Base-by-base conservation (phyloP, 2,797 vertebrate genomes). In the Dryobates pubescens region DNA sequence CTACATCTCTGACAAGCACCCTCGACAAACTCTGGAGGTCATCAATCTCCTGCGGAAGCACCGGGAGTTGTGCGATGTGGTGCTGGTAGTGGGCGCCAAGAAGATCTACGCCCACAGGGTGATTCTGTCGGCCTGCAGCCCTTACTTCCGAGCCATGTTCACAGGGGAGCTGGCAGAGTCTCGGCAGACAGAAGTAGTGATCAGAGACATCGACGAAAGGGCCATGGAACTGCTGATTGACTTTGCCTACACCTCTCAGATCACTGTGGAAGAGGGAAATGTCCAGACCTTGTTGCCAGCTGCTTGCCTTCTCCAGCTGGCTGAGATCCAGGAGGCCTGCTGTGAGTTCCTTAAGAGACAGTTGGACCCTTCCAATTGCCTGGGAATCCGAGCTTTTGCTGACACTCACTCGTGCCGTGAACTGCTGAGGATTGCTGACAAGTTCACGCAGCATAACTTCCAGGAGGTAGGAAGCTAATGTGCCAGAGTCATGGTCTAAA, bases 141-240 rank as follows among this genome's bases (percentile, higher is more conserved):
- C 99, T 10, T 99, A 99, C 94, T 99, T 99, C 97, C 98, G 99
- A 96, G 99, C 99, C 17, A 99, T 99, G 99, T 99, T 99, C 94
- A 99, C 99, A 0, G 99, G 99, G 56, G 99, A 99, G 96, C 96
- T 99, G 95, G 99, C 99, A 0, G 99, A 99, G 95, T 99, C 99
- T 94, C 98, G 99, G 17, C 99, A 99, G 97, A 99, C 99, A 0
- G 99, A 99, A 91, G 99, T 99, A 2, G 99, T 99, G 67, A 99
- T 99, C 95, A 98, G 99, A 13, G 99, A 99, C 98, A 99, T 99
- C 2, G 99, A 99, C 4, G 99, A 99, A 94, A 97, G 99, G 32
- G 99, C 99, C 94, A 99, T 99, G 99, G 99, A 99, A 95, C 98
- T 99, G 89, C 98, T 99, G 82, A 99, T 99, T 41, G 99, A 99